Conservation (phyloP, 2,888 invertebrate genomes). For the Sphecodes monilicornis region DNA sequence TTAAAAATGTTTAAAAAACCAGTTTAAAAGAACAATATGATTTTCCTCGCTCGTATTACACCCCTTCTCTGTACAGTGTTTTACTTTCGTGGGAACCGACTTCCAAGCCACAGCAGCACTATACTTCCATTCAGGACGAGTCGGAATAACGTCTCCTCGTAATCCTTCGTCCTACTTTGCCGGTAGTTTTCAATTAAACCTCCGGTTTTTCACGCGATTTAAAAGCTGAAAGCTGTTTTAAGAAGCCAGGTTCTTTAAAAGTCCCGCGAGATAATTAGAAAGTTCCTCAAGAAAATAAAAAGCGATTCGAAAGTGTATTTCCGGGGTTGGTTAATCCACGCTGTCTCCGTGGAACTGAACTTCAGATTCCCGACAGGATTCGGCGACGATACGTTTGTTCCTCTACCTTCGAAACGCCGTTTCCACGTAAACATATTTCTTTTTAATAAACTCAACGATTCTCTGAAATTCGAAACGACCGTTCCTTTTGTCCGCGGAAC, state of each 20-base stretch:
- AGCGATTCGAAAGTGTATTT: neutral
- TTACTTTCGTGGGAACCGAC: neutral
- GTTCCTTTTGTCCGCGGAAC: neutral
- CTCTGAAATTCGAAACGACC: neutral
- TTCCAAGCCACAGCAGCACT: neutral
- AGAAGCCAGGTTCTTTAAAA: neutral
- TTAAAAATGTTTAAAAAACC: too few species aligned
- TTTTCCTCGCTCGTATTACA: too few species aligned
- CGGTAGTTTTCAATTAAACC: constrained; percentile 15
- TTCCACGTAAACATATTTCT: neutral
- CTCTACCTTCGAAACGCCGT: neutral
- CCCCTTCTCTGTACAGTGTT: neutral
- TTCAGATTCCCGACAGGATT: neutral
- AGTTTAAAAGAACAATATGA: too few species aligned
- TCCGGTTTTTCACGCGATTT: neutral
- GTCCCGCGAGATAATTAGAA: neutral
- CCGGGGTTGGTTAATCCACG: neutral
- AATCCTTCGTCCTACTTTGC: neutral
- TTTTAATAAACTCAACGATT: neutral
- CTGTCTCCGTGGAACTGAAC: neutral
- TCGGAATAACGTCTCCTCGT: neutral
- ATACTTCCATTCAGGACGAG: neutral
- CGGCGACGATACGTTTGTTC: neutral
- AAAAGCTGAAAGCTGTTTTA: neutral
- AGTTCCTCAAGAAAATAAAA: neutral